These are phyloP conservation scores for Dicerorhinus sumatrensis DNA, from an alignment of 2,113 vertebrate genomes.

Conservation along the genomic window DNA sequence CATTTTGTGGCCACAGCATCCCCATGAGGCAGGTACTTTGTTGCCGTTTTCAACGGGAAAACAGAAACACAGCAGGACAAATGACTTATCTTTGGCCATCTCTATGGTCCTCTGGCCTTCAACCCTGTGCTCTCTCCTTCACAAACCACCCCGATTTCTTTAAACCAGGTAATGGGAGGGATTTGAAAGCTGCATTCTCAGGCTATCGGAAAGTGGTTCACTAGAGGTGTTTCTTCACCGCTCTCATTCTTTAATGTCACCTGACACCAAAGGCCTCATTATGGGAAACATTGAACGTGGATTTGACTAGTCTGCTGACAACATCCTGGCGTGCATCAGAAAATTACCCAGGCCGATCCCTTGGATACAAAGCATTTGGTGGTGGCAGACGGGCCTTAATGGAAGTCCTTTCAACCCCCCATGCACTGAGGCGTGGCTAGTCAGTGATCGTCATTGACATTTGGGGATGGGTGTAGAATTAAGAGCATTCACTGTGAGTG, in stretches of 20 bases:
- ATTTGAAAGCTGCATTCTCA: constrained; percentile 4
- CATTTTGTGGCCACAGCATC: not conserved
- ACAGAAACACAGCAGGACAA: not conserved
- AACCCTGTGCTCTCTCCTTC: not conserved
- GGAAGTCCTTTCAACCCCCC: not conserved
- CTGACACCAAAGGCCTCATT: constrained; percentile 48
- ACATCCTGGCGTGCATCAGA: not conserved
- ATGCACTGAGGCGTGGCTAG: not conserved
- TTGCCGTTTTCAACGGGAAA: not conserved
- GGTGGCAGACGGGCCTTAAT: not conserved
- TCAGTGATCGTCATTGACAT: not conserved
- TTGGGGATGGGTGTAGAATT: constrained; percentile 9
- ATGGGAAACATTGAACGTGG: not conserved
- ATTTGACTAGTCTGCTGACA: constrained; percentile 48
- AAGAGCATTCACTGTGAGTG: constrained; percentile 52
- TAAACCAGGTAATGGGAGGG: not conserved
- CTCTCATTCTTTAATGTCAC: constrained; percentile 22
- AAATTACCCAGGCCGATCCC: not conserved
- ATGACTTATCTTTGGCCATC: not conserved
- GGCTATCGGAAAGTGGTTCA: not conserved
- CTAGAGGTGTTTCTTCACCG: constrained; percentile 8
- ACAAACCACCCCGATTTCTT: not conserved
- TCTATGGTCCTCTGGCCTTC: not conserved
- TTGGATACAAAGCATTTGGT: not conserved
- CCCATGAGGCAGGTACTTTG: not conserved